Conservation (phyloP, 2,113 vertebrate genomes). For the Oryctolagus cuniculus region mOryCun1.1 NC_091432.1:185733501-185734000, state of each 20-base stretch:
- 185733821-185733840: conserved; percentile 40
- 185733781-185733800: not conserved
- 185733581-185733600: not conserved
- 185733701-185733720: not conserved
- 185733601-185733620: not conserved
- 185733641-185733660: not conserved
- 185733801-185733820: conserved; percentile 6
- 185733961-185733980: conserved; percentile 28
- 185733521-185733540: not conserved
- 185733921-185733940: not conserved
- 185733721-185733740: not conserved
- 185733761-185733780: conserved; percentile 33
- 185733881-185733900: conserved; percentile 1
- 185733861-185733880: not conserved
- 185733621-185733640: not conserved
- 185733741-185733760: not conserved
- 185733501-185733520: not conserved
- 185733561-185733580: not conserved
- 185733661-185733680: not conserved
- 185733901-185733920: not conserved
- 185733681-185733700: conserved; percentile 5
- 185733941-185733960: not conserved
- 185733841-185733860: not conserved
- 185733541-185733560: not conserved
- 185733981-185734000: not conserved